Evolutionary conservation across 2,797 vertebrate genomes (phyloP).

Genomic region (Fundulus diaphanus): DNA sequence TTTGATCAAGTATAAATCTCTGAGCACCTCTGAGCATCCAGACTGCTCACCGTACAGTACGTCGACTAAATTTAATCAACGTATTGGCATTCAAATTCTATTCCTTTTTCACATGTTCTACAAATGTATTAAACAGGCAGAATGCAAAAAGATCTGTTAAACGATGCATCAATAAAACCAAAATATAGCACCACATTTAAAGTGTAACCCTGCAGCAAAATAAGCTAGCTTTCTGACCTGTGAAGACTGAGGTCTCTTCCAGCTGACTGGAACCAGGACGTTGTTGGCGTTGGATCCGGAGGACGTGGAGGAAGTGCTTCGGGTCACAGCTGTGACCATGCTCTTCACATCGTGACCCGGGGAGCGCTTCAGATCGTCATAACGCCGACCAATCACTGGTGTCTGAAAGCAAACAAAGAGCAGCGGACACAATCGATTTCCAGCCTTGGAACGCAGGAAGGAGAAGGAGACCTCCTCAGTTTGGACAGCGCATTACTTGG

Average conservation of each 20-base stretch:
- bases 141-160: not conserved
- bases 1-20: not conserved
- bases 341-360: slow-evolving; percentile 89
- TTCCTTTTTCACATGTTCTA: not conserved
- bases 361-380: slow-evolving; percentile 91
- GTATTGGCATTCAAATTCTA: not conserved
- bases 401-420: slow-evolving; percentile 78
- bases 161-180: not conserved
- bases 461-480: slow-evolving; percentile 16
- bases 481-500: slow-evolving; percentile 14
- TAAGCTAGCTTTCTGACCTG: slow-evolving; percentile 81
- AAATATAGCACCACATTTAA: not conserved
- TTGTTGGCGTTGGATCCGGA: slow-evolving; percentile 95
- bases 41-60: not conserved
- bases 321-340: slow-evolving; percentile 88
- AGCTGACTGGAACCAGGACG: slow-evolving; percentile 97
- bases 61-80: not conserved
- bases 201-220: not conserved
- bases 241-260: slow-evolving; percentile 97
- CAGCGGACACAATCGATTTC: slow-evolving; percentile 19
- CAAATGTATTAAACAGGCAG: not conserved
- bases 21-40: not conserved
- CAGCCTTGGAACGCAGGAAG: slow-evolving; percentile 27
- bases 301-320: slow-evolving; percentile 96
- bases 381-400: slow-evolving; percentile 93